Conservation (phyloP, 1,140 invertebrate genomes). For the Drosophila kepulauana region DNA sequence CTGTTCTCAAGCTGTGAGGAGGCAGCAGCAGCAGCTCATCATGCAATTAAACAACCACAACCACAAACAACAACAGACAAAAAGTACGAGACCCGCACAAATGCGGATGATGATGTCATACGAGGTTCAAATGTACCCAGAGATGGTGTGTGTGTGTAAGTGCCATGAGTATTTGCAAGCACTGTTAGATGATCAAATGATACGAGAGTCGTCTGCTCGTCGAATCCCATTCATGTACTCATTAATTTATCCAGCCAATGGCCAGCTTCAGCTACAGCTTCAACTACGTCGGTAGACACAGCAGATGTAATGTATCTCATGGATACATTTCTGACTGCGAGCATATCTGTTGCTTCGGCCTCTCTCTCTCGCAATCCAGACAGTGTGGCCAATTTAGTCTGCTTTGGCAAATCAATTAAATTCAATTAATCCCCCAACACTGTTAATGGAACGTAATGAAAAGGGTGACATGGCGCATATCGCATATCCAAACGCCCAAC, state of each 20-base stretch:
- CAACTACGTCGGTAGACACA: slow-evolving; percentile 40
- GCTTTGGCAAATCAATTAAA: slow-evolving; percentile 85
- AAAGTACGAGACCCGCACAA: slow-evolving; percentile 60
- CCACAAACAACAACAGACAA: slow-evolving; percentile 20
- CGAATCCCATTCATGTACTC: slow-evolving; percentile 78
- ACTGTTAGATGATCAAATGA: slow-evolving; percentile 77
- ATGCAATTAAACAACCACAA: slow-evolving; percentile 68
- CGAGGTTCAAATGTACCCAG: slow-evolving; percentile 17
- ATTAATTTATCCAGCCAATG: slow-evolving; percentile 65
- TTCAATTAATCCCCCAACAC: slow-evolving; percentile 85
- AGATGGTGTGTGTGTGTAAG: neutral
- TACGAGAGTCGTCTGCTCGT: slow-evolving; percentile 43
- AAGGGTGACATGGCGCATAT: slow-evolving; percentile 83
- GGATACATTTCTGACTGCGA: slow-evolving; percentile 12
- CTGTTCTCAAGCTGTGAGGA: slow-evolving; percentile 55
- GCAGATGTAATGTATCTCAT: slow-evolving; percentile 62
- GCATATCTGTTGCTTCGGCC: slow-evolving; percentile 57
- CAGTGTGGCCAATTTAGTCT: slow-evolving; percentile 84
- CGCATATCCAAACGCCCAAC: slow-evolving; percentile 51
- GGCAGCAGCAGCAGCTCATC: slow-evolving; percentile 46
- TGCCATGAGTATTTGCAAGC: slow-evolving; percentile 64
- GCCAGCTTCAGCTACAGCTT: slow-evolving; percentile 17
- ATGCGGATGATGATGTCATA: slow-evolving; percentile 73
- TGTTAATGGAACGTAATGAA: slow-evolving; percentile 84
- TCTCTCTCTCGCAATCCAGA: slow-evolving; percentile 65